These are phyloP conservation scores for Porites divaricata DNA, from an alignment of 92 coral and sea anemone genomes.

Conservation along the genomic window DNA sequence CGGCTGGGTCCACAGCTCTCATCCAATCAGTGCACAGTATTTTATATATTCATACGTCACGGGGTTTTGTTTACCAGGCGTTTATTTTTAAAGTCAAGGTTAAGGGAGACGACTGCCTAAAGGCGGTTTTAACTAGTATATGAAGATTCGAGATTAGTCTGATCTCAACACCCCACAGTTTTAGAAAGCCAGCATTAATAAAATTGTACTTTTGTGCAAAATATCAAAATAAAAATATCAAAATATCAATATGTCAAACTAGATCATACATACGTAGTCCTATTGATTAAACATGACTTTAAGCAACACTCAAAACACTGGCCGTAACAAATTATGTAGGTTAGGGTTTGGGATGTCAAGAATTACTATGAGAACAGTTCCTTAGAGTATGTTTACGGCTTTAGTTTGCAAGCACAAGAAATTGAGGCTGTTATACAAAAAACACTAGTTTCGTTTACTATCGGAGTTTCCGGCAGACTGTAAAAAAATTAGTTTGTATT, in stretches of 20 bases:
- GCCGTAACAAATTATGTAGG: no score
- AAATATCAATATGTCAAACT: no score
- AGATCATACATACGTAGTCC: neutral
- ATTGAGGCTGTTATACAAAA: no score
- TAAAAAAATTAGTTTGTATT: no score
- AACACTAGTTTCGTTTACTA: no score
- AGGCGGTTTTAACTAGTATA: neutral
- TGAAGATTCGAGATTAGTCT: neutral
- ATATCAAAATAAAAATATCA: neutral
- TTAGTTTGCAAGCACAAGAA: no score
- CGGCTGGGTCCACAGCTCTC: neutral
- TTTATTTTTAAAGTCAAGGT: neutral
- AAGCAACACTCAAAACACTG: no score
- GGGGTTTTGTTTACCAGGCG: slow-evolving; percentile 19
- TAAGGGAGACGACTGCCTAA: slow-evolving; percentile 11
- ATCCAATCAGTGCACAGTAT: neutral
- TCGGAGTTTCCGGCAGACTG: no score
- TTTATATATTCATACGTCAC: slow-evolving; percentile 17
- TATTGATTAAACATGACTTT: neutral
- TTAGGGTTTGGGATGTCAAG: no score
- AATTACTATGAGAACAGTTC: no score
- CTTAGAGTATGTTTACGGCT: no score
- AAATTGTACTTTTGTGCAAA: neutral
- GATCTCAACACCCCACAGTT: neutral
- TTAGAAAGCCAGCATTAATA: neutral